Evolutionary conservation across 2,888 invertebrate species (phyloP).

Genomic region (Sarcophaga carnaria): DNA sequence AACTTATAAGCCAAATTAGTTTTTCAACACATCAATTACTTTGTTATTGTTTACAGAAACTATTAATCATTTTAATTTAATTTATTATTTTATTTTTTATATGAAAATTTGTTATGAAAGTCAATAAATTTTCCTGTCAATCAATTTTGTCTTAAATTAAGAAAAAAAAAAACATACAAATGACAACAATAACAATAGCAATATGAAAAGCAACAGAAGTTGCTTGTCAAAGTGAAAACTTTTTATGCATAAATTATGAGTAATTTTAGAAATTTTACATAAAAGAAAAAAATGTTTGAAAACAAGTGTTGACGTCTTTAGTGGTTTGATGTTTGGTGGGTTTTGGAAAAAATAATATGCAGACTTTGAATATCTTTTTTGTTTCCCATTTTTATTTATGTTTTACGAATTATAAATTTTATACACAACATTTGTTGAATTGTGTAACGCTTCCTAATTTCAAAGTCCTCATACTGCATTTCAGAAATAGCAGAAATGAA

Average conservation of each 20-base stretch:
- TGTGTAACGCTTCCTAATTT: not conserved
- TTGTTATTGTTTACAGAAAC: too few species aligned
- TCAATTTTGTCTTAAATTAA: constrained; percentile 16
- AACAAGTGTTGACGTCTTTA: constrained; percentile 56
- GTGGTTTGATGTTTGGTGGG: constrained; percentile 9
- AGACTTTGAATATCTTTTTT: too few species aligned
- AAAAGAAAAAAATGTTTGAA: constrained; percentile 10
- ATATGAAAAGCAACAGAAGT: not conserved
- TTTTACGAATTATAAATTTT: not conserved
- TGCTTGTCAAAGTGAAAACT: constrained; percentile 17
- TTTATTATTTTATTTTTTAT: too few species aligned
- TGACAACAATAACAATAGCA: not conserved
- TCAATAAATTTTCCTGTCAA: constrained; percentile 42
- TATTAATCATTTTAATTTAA: too few species aligned
- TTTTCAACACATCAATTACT: too few species aligned
- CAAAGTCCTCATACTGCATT: not conserved
- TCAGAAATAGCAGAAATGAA: not conserved
- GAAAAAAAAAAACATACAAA: constrained; percentile 10
- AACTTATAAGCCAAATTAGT: too few species aligned
- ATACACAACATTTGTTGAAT: too few species aligned
- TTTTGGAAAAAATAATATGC: too few species aligned
- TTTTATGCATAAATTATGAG: constrained; percentile 41
- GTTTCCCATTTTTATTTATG: not conserved
- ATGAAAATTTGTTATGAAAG: constrained; percentile 10
- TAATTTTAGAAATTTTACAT: constrained; percentile 22